Evolutionary conservation across 2,113 vertebrate genomes (phyloP).

Genomic region (Setophaga kirtlandii): DNA sequence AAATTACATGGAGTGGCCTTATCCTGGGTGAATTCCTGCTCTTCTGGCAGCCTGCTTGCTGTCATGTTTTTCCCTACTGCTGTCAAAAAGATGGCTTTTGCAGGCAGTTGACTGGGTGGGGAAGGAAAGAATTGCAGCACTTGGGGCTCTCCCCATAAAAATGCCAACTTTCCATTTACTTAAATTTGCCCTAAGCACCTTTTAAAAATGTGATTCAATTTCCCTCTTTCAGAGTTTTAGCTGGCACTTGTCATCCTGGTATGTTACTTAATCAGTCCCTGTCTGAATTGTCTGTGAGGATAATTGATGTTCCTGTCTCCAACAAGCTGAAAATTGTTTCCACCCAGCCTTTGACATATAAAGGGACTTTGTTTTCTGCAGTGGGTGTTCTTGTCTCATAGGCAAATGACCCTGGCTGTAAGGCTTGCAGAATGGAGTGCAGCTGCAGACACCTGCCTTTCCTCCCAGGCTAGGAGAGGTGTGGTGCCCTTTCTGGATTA

Average conservation of each 20-base stretch:
- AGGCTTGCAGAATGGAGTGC: background rate
- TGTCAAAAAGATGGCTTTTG: background rate
- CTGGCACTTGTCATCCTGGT: background rate
- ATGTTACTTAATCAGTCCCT: slow-evolving; percentile 10
- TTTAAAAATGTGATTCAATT: background rate
- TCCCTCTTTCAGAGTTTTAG: background rate
- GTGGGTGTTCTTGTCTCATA: background rate
- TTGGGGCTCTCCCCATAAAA: background rate
- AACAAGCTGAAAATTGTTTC: slow-evolving; percentile 15
- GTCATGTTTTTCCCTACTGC: background rate
- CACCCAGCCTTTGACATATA: background rate
- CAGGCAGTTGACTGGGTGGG: background rate
- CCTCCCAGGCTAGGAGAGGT: background rate
- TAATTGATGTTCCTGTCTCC: background rate
- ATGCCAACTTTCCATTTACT: background rate
- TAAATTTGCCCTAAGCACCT: background rate
- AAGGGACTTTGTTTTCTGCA: slow-evolving; percentile 29
- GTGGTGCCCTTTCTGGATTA: background rate
- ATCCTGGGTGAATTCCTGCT: background rate
- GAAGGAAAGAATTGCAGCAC: background rate
- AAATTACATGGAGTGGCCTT: background rate
- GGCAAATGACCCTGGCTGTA: background rate
- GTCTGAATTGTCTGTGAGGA: background rate
- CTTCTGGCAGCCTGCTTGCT: background rate
- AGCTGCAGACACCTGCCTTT: slow-evolving; percentile 5